A percentile compares a stretch with the other conserved stretches of the same genome.
phyloP scores from a whole-genome alignment of 1,140 invertebrate genomes.

The Zaprionus ornatus region DNA sequence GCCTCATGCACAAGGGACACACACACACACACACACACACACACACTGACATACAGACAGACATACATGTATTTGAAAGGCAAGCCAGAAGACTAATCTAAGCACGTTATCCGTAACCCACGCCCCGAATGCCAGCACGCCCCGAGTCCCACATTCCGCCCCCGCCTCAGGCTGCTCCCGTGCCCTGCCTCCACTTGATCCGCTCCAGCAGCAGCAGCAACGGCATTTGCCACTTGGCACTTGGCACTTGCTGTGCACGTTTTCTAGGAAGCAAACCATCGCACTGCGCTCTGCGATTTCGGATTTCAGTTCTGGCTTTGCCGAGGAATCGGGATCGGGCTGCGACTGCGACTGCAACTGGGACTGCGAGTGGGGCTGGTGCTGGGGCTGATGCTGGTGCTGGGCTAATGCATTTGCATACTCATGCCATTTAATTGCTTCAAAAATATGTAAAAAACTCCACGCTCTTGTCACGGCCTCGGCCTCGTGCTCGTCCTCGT shows the following conservation, averaged over 20 bases:
- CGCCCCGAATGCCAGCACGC: constrained; percentile 44
- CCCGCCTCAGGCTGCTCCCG: background rate
- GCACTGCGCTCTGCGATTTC: constrained; percentile 1
- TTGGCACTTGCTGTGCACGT: constrained; percentile 56
- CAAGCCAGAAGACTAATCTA: constrained; percentile 63
- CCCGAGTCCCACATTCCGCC: background rate
- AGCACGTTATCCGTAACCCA: constrained; percentile 72
- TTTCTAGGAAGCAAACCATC: constrained; percentile 56
- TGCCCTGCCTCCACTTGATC: background rate
- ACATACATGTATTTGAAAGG: background rate
- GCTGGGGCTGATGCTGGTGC: background rate
- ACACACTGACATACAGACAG: background rate
- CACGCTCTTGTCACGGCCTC: constrained; percentile 67
- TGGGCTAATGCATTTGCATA: constrained; percentile 74
- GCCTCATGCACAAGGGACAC: constrained; percentile 52
- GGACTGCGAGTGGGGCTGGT: constrained; percentile 1
- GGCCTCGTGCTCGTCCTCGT: constrained; percentile 10
- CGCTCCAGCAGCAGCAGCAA: constrained; percentile 5
- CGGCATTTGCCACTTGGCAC: constrained; percentile 45
- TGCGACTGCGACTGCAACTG: constrained; percentile 18
- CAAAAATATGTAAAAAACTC: constrained; percentile 72
- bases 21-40: background rate
- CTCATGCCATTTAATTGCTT: constrained; percentile 79
- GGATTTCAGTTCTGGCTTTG: constrained; percentile 7
- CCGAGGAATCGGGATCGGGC: constrained; percentile 19